Percentiles rank a stretch among this genome's conserved stretches.
phyloP scores from a whole-genome alignment of 2,888 invertebrate species.

The Alcis repandata region DNA sequence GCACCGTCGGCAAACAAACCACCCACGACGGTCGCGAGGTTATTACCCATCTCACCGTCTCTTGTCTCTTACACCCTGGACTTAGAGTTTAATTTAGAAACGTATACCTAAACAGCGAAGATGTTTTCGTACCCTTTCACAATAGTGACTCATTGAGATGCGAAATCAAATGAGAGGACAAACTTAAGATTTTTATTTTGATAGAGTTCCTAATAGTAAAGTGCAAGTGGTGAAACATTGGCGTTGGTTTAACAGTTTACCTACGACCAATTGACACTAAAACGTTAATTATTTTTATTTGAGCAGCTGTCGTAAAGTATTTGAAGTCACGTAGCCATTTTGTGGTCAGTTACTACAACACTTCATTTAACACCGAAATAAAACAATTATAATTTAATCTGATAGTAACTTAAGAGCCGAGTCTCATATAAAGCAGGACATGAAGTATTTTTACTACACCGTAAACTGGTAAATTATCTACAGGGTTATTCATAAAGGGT shows the following conservation, averaged over 20 bases:
- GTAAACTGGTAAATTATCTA: no score
- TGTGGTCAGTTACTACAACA: constrained; percentile 1
- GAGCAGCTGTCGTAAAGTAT: constrained; percentile 33
- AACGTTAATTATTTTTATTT: constrained; percentile 36
- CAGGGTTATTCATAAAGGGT: no score
- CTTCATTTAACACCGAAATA: no score
- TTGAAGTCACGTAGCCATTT: constrained; percentile 10
- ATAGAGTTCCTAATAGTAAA: constrained; percentile 1
- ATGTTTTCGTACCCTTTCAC: constrained; percentile 16
- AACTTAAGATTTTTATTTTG: not conserved
- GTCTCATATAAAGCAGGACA: no score
- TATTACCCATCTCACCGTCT: constrained; percentile 16
- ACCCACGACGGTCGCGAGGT: constrained; percentile 37
- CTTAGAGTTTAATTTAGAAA: constrained; percentile 14
- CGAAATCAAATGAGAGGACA: not conserved
- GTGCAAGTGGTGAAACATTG: constrained; percentile 18
- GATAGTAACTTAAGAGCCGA: no score
- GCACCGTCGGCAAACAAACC: constrained; percentile 36
- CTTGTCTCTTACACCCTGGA: not conserved
- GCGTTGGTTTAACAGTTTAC: constrained; percentile 31
- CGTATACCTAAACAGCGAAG: no score
- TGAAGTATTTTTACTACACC: no score
- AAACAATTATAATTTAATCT: no score
- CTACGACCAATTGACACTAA: constrained; percentile 36
- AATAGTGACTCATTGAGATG: not conserved